Conservation (phyloP, 2,888 invertebrate species). For the Phytoseiulus persimilis region DNA sequence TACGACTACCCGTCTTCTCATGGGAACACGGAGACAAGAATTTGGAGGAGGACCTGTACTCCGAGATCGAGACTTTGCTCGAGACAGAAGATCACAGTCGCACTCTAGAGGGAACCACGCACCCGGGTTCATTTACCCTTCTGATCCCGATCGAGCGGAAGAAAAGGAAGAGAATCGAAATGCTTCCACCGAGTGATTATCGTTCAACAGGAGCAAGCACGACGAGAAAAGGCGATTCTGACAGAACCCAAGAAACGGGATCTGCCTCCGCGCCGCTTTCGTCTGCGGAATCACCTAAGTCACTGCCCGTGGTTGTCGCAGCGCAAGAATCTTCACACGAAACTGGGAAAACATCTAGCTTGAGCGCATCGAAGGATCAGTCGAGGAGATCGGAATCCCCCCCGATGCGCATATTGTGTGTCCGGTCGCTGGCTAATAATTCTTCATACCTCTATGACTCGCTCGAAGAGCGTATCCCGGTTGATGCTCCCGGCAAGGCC, state of each 20-base stretch:
- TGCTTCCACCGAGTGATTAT: not conserved
- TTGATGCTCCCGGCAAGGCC: not conserved
- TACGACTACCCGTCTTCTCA: not conserved
- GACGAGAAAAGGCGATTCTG: not conserved
- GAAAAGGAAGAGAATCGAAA: not conserved
- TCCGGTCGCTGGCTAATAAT: not conserved
- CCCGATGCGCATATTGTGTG: not conserved
- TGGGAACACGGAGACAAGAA: not conserved
- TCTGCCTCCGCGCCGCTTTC: no score
- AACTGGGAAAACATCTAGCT: not conserved
- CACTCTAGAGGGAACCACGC: not conserved
- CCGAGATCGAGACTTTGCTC: not conserved
- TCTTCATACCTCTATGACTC: not conserved
- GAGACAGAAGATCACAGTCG: not conserved
- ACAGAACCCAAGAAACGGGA: not conserved
- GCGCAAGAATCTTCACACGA: no score
- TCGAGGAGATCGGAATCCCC: not conserved
- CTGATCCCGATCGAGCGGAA: not conserved
- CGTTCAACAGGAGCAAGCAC: not conserved
- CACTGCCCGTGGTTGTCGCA: no score
- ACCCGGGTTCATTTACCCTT: not conserved
- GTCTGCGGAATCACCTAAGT: no score
- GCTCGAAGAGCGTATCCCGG: not conserved
- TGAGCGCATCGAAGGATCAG: not conserved
- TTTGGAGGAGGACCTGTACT: not conserved